Conservation (phyloP, 2,797 vertebrate genomes). For the Geotrypetes seraphini region DNA sequence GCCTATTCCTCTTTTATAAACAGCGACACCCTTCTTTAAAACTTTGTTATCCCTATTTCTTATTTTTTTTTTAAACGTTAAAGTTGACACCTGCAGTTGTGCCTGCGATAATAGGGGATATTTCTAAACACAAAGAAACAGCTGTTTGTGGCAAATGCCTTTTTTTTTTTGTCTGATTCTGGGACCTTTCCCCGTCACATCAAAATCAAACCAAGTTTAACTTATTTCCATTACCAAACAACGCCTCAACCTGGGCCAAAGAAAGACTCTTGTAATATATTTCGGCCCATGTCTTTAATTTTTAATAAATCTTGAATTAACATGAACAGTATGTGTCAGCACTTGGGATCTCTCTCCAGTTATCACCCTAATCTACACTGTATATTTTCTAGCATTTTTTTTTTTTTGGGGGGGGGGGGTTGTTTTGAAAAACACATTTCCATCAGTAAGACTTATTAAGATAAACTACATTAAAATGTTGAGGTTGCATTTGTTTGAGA, state of each 20-base stretch:
- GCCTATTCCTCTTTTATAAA: slow-evolving; percentile 22
- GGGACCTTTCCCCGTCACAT: too few relatives aligned
- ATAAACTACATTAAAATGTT: slow-evolving; percentile 49
- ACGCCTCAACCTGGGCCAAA: too few relatives aligned
- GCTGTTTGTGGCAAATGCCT: too few relatives aligned
- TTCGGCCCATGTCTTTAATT: slow-evolving; percentile 16
- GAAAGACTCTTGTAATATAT: too few relatives aligned
- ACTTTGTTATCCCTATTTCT: too few relatives aligned
- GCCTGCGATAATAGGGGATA: not conserved
- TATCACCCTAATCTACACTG: slow-evolving; percentile 37
- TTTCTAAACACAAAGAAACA: too few relatives aligned
- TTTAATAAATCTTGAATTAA: slow-evolving; percentile 23
- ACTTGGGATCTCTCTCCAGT: slow-evolving; percentile 27
- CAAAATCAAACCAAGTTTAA: too few relatives aligned
- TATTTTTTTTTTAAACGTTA: too few relatives aligned
- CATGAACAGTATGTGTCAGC: slow-evolving; percentile 18
- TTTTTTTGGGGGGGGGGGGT: too few relatives aligned
- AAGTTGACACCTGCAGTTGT: not conserved
- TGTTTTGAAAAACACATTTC: slow-evolving; percentile 49
- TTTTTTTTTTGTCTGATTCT: too few relatives aligned
- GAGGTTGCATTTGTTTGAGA: slow-evolving; percentile 49
- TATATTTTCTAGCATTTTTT: slow-evolving; percentile 36
- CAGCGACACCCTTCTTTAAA: not conserved
- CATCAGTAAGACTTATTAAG: slow-evolving; percentile 49
- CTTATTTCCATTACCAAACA: too few relatives aligned